Conservation (phyloP, 2,797 vertebrate genomes). For the Protosalanx chinensis region DNA sequence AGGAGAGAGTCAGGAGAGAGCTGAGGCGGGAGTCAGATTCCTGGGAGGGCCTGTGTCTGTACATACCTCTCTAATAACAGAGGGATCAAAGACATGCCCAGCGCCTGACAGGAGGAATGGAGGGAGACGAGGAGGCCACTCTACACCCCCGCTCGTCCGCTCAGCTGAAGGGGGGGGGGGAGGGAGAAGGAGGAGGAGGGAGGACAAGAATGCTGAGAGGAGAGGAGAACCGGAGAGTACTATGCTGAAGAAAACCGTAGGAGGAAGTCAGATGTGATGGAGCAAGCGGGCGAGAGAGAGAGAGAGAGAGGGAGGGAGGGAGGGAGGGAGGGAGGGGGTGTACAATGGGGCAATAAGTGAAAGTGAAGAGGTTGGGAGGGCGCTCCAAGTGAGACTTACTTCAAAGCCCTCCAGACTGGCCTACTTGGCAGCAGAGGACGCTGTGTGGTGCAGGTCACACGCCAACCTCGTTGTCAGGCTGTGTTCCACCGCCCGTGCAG, state of each 20-base stretch:
- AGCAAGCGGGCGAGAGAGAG: background rate
- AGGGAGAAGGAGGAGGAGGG: background rate
- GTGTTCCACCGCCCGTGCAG: no score
- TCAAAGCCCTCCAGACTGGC: constrained; percentile 50
- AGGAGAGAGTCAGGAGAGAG: constrained; percentile 5
- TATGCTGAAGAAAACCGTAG: no score
- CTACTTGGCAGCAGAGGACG: constrained; percentile 45
- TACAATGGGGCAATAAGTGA: background rate
- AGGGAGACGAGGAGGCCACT: constrained; percentile 36
- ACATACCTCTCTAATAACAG: constrained; percentile 80
- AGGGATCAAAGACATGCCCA: constrained; percentile 71
- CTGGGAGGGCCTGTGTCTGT: constrained; percentile 50
- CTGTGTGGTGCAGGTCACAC: constrained; percentile 3
- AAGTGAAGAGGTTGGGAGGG: constrained; percentile 35
- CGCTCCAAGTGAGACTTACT: constrained; percentile 43
- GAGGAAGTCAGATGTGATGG: background rate
- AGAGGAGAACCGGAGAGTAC: no score
- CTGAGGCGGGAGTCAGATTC: constrained; percentile 7
- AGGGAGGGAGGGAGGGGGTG: background rate
- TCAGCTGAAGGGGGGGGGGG: constrained; percentile 14
- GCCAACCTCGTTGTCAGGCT: no score
- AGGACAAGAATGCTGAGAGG: background rate
- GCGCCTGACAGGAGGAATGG: constrained; percentile 64
- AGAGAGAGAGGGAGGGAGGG: constrained; percentile 1
- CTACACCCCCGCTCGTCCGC: constrained; percentile 23